Conservation (phyloP, 2,888 invertebrate species). For the Crossocerus cetratus region DNA sequence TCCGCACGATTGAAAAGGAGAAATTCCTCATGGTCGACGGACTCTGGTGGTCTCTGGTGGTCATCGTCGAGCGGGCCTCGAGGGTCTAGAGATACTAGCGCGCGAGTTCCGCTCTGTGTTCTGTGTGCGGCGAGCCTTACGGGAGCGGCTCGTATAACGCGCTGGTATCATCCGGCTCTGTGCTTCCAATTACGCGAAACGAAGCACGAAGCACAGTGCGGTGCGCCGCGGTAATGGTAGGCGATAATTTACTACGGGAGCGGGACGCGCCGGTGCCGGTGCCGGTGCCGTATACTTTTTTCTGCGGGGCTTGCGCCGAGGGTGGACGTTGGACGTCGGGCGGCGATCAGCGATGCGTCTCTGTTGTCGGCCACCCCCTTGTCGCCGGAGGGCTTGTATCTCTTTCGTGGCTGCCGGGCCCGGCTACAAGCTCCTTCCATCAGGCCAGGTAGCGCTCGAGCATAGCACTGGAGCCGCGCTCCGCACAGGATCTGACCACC, state of each 20-base stretch:
- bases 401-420: not conserved
- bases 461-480: not conserved
- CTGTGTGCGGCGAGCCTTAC: conserved; percentile 20
- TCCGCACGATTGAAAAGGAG: too few relatives aligned
- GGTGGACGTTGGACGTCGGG: not conserved
- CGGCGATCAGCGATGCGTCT: too few relatives aligned
- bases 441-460: not conserved
- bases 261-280: too few relatives aligned
- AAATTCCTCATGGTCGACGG: too few relatives aligned
- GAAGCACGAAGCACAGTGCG: conserved; percentile 58
- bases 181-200: conserved; percentile 70
- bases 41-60: too few relatives aligned
- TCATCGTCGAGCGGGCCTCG: too few relatives aligned
- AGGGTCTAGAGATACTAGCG: not conserved
- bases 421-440: not conserved
- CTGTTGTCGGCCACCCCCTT: too few relatives aligned
- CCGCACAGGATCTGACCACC: not conserved
- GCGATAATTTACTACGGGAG: conserved; percentile 63
- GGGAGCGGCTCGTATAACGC: conserved; percentile 28
- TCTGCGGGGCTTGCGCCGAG: conserved; percentile 32
- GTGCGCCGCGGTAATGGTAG: conserved; percentile 59
- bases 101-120: not conserved
- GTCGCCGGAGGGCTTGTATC: not conserved
- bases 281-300: conserved; percentile 65
- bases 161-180: conserved; percentile 55